Conservation (phyloP, 2,113 vertebrate genomes). For the Psittacula cyanocephala region DNA sequence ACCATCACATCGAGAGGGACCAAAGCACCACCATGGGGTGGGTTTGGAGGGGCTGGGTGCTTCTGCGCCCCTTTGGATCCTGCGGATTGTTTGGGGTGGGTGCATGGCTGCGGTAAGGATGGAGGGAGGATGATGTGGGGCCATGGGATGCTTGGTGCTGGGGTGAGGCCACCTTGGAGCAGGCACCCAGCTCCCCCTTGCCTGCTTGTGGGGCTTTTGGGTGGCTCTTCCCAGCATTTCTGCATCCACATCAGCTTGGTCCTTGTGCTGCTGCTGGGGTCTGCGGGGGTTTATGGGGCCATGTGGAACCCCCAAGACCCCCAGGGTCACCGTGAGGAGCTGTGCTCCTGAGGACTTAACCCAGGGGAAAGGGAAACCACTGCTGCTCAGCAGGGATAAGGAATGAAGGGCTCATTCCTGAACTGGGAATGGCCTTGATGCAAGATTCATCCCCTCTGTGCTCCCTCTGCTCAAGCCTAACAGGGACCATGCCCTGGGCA, state of each 20-base stretch:
- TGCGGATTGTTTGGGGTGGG: rapidly evolving
- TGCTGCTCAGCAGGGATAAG: neutral
- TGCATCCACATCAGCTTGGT: rapidly evolving
- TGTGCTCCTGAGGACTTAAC: neutral
- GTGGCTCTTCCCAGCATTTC: rapidly evolving
- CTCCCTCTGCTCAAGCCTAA: neutral
- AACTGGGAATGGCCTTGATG: neutral
- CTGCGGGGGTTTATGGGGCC: neutral
- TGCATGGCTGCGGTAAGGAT: neutral
- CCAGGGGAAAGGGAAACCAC: neutral
- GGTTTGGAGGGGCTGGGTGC: rapidly evolving
- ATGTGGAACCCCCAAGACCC: rapidly evolving
- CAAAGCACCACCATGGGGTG: neutral
- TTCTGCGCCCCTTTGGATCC: neutral
- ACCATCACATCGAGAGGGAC: neutral
- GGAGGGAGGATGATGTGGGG: rapidly evolving
- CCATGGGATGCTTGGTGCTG: rapidly evolving
- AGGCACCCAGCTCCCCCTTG: neutral
- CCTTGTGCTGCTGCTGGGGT: neutral
- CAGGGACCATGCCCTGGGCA: neutral
- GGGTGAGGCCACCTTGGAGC: neutral
- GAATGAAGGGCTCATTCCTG: neutral
- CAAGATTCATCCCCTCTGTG: neutral
- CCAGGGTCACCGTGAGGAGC: neutral
- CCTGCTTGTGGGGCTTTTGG: rapidly evolving